phyloP scores from a whole-genome alignment of 2,797 vertebrate genomes.

The Euthynnus affinis region DNA sequence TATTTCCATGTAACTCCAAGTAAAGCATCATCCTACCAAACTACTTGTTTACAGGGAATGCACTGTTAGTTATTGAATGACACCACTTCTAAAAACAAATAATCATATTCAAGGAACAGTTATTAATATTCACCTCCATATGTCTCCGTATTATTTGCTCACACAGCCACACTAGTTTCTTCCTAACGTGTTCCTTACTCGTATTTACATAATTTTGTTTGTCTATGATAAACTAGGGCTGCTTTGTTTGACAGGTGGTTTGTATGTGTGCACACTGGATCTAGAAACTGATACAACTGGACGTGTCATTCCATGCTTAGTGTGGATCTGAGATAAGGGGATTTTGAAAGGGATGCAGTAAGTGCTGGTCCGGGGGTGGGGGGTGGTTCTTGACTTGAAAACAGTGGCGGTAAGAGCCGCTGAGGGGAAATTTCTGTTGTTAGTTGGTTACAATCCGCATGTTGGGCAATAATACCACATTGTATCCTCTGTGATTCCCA shows the following conservation, averaged over 20 bases:
- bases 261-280: background rate
- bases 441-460: conserved; percentile 19
- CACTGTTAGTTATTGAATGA: background rate
- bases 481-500: conserved; percentile 30
- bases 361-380: conserved; percentile 16
- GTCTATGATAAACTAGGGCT: background rate
- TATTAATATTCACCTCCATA: conserved; percentile 9
- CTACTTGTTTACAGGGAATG: background rate
- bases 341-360: conserved; percentile 11
- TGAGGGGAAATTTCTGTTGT: conserved; percentile 30
- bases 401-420: conserved; percentile 31
- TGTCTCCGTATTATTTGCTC: background rate
- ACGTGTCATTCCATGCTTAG: background rate
- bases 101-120: background rate
- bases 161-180: background rate
- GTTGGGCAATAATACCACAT: conserved; percentile 8
- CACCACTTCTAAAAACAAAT: background rate
- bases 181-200: background rate
- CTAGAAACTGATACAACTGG: background rate
- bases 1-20: too few species aligned
- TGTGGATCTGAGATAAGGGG: background rate
- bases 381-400: background rate
- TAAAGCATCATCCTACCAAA: background rate
- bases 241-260: background rate
- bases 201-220: background rate